Conservation (phyloP, 2,797 vertebrate genomes). For the Sebastes trivittatus region DNA sequence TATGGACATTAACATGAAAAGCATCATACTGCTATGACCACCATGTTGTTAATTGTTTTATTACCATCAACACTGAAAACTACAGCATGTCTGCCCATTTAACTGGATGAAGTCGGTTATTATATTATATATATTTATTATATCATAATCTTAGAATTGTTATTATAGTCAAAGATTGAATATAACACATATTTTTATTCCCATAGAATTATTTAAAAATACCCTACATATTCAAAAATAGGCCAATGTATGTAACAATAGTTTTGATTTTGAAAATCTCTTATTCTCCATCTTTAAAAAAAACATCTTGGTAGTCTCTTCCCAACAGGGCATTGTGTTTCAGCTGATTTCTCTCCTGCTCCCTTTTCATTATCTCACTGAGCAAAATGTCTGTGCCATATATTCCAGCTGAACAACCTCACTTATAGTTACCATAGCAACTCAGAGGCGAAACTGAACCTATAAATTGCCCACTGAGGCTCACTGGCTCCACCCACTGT, state of each 20-base stretch:
- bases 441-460: slow-evolving; percentile 76
- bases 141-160: background rate
- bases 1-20: background rate
- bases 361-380: slow-evolving; percentile 56
- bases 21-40: background rate
- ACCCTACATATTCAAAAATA: background rate
- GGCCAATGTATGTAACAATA: background rate
- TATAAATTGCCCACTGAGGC: slow-evolving; percentile 80
- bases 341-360: slow-evolving; percentile 41
- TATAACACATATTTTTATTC: background rate
- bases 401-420: slow-evolving; percentile 77
- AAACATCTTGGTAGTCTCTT: slow-evolving; percentile 13
- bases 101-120: background rate
- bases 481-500: slow-evolving; percentile 59
- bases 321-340: slow-evolving; percentile 35
- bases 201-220: background rate
- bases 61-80: background rate
- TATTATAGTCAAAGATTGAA: background rate
- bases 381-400: slow-evolving; percentile 66
- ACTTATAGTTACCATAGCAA: slow-evolving; percentile 86
- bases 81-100: background rate
- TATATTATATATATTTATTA: background rate
- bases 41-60: background rate
- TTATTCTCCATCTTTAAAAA: background rate
- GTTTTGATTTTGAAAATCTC: background rate